Evolutionary conservation across 2,113 vertebrate species (phyloP), one percentile per base, ranked within the genome.

Genomic region (Pimephales promelas): DNA sequence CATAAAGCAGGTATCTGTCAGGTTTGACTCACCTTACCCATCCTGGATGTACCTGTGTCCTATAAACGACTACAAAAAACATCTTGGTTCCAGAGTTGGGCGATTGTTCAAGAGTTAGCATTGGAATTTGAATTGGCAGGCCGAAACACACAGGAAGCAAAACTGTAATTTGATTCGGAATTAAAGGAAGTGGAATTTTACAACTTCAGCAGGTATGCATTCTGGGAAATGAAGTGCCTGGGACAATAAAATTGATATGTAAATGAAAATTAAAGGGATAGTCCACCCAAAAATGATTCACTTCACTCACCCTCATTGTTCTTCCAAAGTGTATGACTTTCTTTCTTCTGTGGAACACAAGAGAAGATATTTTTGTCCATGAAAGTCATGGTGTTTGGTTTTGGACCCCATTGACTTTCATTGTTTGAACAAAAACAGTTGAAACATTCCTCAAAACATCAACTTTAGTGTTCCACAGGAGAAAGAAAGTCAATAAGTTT

Each of bases 1-100:
- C 47, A 81, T 18, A 81, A 70, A 71, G 79, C 64, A 66, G 59
- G 24, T 40, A 31, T 26, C 79, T 79, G 59, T 64, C 24, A 45
- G 26, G 31, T 62, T 79, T 66, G 26, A 79, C 40, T 43, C 43
- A 31, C 40, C 40, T 64, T 59, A 64, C 61, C 16, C 61, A 20
- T 66, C 59, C 57, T 49, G 10, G 43, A 66, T 6, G 28, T 64
- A 66, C 61, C 18, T 49, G 26, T 64, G 40, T 28, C 57, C 57
- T 28, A 64, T 47, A 61, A 79, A 79, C 49, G 36, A 64, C 59
- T 49, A 31, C 10, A 64, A 49, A 49, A 62, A 79, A 64, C 16
- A 64, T 49, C 3, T 64, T 31, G 16, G 24, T 74, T 52, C 47
- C 43, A 28, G n/a, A 24, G 24, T 52, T 74, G 24, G 14, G 24